phyloP scores from a whole-genome alignment of 2,113 vertebrate species.

The Callipepla californica region DNA sequence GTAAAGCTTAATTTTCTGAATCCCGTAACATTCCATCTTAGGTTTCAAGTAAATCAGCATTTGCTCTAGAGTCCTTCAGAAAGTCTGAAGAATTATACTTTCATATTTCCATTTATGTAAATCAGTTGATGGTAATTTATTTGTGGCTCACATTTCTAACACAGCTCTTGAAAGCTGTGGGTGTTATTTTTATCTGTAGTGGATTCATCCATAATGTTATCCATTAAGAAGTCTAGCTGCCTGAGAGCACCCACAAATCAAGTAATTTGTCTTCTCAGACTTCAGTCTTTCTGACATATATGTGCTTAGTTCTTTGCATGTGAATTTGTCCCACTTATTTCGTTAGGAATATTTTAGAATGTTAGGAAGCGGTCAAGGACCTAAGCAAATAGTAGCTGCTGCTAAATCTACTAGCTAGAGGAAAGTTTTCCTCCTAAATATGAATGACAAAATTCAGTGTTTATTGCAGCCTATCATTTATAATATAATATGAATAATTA shows the following conservation, averaged over 20 bases:
- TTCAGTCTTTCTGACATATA: background rate
- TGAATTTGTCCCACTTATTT: background rate
- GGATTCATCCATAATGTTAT: conserved; percentile 1
- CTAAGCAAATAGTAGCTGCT: background rate
- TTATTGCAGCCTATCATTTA: background rate
- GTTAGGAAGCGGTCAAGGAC: background rate
- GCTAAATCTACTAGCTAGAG: background rate
- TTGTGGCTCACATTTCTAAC: background rate
- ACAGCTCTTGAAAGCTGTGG: background rate
- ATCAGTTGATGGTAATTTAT: conserved; percentile 34
- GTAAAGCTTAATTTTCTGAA: background rate
- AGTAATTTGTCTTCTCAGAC: background rate
- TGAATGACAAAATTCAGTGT: background rate
- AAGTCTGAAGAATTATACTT: conserved; percentile 41
- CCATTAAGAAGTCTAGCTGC: conserved; percentile 26
- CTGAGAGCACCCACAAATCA: conserved; percentile 27
- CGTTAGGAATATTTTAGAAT: background rate
- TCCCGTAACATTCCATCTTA: background rate
- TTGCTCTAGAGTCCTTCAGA: conserved; percentile 4
- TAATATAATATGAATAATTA: background rate
- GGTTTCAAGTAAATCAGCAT: background rate
- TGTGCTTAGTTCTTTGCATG: fast-evolving
- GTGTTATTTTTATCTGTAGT: conserved; percentile 43
- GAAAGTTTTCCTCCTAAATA: background rate
- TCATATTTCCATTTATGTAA: conserved; percentile 54